Base-by-base conservation (phyloP, 2,888 invertebrate genomes). In the Deilephila elpenor region DNA sequence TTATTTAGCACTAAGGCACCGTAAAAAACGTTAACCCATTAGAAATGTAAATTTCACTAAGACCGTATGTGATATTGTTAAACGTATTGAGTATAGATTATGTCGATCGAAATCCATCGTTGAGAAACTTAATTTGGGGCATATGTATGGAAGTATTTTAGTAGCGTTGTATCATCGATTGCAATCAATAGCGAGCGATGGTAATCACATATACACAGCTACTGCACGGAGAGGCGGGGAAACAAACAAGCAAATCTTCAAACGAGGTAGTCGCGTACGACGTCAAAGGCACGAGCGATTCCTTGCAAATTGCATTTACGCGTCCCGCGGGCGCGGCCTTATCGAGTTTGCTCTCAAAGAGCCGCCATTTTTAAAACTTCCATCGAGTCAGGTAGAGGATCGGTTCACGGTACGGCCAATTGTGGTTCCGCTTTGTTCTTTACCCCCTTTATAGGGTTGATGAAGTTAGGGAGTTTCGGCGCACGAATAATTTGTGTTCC, bases 391-490 rank as follows among this genome's bases (percentile, higher is more conserved):
- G 92, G 92, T 92, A 92, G 86, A 82, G 77, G 82, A 82, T 84
- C 84, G 87, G 83, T 84, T 82, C 84, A 80, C 76, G 79, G 79
- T 83, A 86, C 87, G 86, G 86, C 91, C 93, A 93, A 93, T 93
- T 94, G 94, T 92, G 94, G 94, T 91, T 83, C 86, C 90, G 89
- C 93, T 93, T 93, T 94, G 94, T 94, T 94, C 93, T 88, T 85
- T 89, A 87, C 89, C 90, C 90, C 90, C 89, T 91, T 91, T 91
- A 91, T 90, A 88, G 91, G 91, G 90, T 91, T 93, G 91, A 94
- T 87, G 92, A 92, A 94, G 93, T 94, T 94, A 93, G 61, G 72
- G 89, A 93, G 93, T 94, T 94, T 92, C 91, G 91, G 89, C 88
- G 88, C 88, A 87, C 87, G 92, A 89, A 92, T 93, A 93, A 93